Evolutionary conservation across 2,888 invertebrate genomes (phyloP), one percentile per base, ranked within the genome.

Genomic region (Heliothis peltigera): DNA sequence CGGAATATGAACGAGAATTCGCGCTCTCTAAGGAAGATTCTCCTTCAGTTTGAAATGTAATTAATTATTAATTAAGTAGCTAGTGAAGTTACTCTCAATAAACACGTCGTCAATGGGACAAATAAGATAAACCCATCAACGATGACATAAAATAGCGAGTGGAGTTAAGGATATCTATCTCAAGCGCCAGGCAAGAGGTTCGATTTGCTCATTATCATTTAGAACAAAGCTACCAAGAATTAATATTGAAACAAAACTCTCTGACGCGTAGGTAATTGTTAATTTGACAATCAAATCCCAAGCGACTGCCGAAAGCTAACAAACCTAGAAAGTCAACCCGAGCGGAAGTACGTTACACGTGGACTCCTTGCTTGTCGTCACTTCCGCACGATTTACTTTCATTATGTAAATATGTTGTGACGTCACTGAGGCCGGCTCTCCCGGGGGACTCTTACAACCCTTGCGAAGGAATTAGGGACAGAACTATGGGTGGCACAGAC

Each of bases 351-450:
- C 56, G 3, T 22, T 18, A 57, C 56, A 43, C 53, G 53, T 19
- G 46, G 42, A 48, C n/a, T 46, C 8, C 46, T 59, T 67, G 47
- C 69, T 61, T 69, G 63, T 70, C 53, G 58, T 56, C 51, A 59
- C 62, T 75, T 80, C 65, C 70, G 55, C 65, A 59, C 69, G 64
- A 77, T 80, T 80, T 75, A 65, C 39, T 64, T 75, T 66, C 65
- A 75, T 66, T 80, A 79, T 70, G 67, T 77, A 79, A 63, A 80
- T 75, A 66, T 67, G 28, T 43, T 49, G 21, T 70, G 75, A 62
- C 63, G 64, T 56, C 74, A 70, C 62, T 8, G 19, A 43, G 64
- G 48, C 59, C 32, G 64, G 47, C 53, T 25, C 32, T 25, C 60
- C 51, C 49, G 2, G 10, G 49, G 58, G 64, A 54, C 53, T 53